Evolutionary conservation across 2,113 vertebrate genomes (phyloP).

Genomic region (Melanerpes formicivorus): DNA sequence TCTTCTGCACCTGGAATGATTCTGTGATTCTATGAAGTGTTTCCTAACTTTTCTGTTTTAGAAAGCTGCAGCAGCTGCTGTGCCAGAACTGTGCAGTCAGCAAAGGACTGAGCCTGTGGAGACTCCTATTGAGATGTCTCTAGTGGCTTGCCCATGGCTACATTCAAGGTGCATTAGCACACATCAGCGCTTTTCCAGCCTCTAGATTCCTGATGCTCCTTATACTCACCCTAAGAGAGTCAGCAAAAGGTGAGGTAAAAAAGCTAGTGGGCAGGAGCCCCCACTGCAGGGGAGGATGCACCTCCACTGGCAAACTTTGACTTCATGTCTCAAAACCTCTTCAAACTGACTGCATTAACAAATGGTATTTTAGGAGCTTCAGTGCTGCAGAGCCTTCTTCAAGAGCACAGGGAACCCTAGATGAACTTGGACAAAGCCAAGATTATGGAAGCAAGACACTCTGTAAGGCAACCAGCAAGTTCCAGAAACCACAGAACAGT

Average conservation of each 20-base stretch:
- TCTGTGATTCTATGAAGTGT: background rate
- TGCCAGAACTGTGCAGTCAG: background rate
- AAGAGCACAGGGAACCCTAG: background rate
- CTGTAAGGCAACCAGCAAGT: background rate
- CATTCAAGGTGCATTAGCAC: background rate
- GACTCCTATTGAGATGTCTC: background rate
- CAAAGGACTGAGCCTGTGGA: background rate
- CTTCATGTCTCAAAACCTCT: background rate
- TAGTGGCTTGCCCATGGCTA: background rate
- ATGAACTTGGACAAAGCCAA: background rate
- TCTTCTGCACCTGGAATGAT: too few relatives aligned
- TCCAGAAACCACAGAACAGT: background rate
- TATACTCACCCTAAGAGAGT: background rate
- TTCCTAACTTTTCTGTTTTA: background rate
- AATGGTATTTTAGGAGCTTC: background rate
- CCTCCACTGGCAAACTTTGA: background rate
- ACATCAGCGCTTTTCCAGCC: background rate
- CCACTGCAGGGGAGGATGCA: background rate
- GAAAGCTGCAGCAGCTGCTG: background rate
- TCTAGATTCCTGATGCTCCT: background rate
- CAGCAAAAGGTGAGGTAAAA: background rate
- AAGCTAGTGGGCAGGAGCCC: background rate
- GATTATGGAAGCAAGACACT: background rate
- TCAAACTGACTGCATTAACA: fast-evolving
- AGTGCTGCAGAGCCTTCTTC: background rate